Percentiles rank a stretch among this genome's conserved stretches.
These are phyloP conservation scores for Nyctibius bracteatus DNA, from an alignment of 2,113 vertebrate species.

Conservation along the genomic window DNA sequence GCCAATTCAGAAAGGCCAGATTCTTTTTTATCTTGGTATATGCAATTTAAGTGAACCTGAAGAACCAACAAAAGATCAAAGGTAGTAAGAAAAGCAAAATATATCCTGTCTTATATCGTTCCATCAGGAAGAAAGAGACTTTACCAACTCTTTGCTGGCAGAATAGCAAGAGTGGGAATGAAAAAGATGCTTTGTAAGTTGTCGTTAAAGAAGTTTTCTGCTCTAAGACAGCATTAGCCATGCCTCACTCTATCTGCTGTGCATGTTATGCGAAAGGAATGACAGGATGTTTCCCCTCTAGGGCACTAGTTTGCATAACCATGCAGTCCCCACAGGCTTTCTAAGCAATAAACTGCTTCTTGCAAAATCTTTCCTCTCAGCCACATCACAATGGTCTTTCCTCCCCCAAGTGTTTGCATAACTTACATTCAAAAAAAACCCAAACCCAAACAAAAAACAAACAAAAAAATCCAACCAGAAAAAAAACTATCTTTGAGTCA, in stretches of 20 bases:
- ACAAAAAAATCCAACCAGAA: background rate
- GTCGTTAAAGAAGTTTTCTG: background rate
- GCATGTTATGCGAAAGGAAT: background rate
- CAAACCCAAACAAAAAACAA: no score
- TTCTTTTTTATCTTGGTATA: background rate
- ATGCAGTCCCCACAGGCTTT: conserved; percentile 1
- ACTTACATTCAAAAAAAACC: background rate
- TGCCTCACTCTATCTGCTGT: background rate
- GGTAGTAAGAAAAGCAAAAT: background rate
- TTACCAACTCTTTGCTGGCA: background rate
- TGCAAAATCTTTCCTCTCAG: conserved; percentile 41
- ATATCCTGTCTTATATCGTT: background rate
- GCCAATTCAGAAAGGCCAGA: background rate
- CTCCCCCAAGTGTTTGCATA: background rate
- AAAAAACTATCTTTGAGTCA: background rate
- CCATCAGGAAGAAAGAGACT: background rate
- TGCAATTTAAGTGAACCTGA: background rate
- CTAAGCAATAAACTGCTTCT: conserved; percentile 24
- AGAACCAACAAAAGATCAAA: background rate
- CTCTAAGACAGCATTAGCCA: background rate
- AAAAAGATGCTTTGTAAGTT: background rate
- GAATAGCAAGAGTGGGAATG: background rate
- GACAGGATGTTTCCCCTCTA: conserved; percentile 1
- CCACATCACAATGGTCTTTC: background rate
- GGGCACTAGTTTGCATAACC: conserved; percentile 36